These are phyloP conservation scores for Labroides dimidiatus DNA, from an alignment of 2,797 vertebrate genomes.

Conservation along the genomic window DNA sequence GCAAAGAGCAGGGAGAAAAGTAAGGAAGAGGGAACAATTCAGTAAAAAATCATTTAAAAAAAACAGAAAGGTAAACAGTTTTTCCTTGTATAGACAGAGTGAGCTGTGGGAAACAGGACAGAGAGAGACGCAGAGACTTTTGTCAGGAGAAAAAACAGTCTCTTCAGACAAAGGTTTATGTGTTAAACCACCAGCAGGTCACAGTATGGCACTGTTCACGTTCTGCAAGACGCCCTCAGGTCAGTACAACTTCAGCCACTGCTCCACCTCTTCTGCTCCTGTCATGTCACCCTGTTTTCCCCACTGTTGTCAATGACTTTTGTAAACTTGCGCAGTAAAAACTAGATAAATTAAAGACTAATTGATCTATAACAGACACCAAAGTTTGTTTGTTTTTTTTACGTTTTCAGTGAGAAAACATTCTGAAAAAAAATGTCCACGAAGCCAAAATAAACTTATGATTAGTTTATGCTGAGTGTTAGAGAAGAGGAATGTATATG, in stretches of 20 bases:
- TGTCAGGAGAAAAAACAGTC: slow-evolving; percentile 1
- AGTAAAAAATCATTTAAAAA: slow-evolving; percentile 33
- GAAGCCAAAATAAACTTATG: neutral
- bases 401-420: neutral
- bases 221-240: slow-evolving; percentile 78
- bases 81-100: slow-evolving; percentile 33
- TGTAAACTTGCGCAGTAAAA: neutral
- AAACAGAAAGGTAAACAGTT: slow-evolving; percentile 34
- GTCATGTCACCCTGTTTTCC: slow-evolving; percentile 31
- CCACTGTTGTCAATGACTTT: slow-evolving; percentile 25
- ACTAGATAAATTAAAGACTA: slow-evolving; percentile 5
- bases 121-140: slow-evolving; percentile 14
- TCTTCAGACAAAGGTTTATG: slow-evolving; percentile 44
- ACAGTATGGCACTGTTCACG: slow-evolving; percentile 74
- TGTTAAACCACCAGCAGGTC: slow-evolving; percentile 57
- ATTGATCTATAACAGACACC: neutral
- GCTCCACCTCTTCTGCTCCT: slow-evolving; percentile 43
- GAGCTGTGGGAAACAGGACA: slow-evolving; percentile 17
- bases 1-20: slow-evolving; percentile 24
- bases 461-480: slow-evolving; percentile 20
- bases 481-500: neutral
- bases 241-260: slow-evolving; percentile 69
- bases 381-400: slow-evolving; percentile 12
- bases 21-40: slow-evolving; percentile 18
- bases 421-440: slow-evolving; percentile 2